phyloP scores from a whole-genome alignment of 37 sponge, comb jelly and placozoan genomes.

The Agelas oroides region DNA sequence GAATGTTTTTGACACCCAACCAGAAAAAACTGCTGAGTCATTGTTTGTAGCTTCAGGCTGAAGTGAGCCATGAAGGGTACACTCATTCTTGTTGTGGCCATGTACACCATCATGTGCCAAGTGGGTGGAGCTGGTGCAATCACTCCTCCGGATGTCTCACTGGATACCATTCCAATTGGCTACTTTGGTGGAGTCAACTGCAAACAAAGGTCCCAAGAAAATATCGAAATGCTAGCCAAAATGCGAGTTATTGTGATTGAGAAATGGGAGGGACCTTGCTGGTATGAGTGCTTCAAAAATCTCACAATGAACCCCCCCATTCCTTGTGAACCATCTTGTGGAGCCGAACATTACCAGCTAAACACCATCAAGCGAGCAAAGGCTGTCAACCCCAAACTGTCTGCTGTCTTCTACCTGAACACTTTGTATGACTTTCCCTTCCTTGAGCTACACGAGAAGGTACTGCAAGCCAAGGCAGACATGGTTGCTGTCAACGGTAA shows the following conservation, averaged over 20 bases:
- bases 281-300: constrained; percentile 19
- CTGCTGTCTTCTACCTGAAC: constrained; percentile 35
- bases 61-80: too few species aligned
- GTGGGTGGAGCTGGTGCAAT: constrained; percentile 14
- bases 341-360: constrained; percentile 19
- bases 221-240: constrained; percentile 35
- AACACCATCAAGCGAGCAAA: constrained; percentile 36
- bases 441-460: constrained; percentile 14
- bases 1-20: too few species aligned
- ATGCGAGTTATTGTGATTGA: constrained; percentile 37
- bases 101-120: too few species aligned
- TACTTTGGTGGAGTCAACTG: constrained; percentile 35
- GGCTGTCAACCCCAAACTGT: constrained; percentile 17
- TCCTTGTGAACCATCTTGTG: constrained; percentile 28
- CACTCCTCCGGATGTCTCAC: constrained; percentile 25
- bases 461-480: constrained; percentile 17
- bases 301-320: constrained; percentile 31
- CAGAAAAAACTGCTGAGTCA: too few species aligned
- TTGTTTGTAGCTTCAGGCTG: too few species aligned
- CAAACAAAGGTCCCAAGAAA: constrained; percentile 6
- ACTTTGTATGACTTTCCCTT: constrained; percentile 29
- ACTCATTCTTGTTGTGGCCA: neutral
- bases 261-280: constrained; percentile 47
- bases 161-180: constrained; percentile 33
- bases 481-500: constrained; percentile 16